Percentiles rank a stretch among this genome's conserved stretches.
These are phyloP conservation scores for Cerastis leucographa DNA, from an alignment of 2,888 invertebrate genomes.

Conservation along the genomic window DNA sequence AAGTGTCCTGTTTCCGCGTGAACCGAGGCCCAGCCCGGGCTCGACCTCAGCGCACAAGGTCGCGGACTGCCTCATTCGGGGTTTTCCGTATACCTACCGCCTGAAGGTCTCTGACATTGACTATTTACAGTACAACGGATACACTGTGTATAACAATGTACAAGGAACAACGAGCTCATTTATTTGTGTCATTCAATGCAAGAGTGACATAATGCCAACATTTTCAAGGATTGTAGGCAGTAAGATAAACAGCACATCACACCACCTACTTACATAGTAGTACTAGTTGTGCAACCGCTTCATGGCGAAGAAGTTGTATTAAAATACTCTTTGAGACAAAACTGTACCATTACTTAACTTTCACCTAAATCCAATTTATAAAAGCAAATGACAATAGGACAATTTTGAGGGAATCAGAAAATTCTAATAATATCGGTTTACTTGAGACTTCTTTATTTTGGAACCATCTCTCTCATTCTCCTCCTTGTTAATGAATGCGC, in stretches of 20 bases:
- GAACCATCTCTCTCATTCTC: background rate
- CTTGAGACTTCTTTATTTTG: constrained; percentile 10
- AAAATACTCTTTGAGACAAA: background rate
- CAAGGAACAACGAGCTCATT: constrained; percentile 68
- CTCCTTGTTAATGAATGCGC: background rate
- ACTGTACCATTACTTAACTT: background rate
- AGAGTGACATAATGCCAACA: constrained; percentile 65
- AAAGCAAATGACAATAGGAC: background rate
- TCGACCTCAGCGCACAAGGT: constrained; percentile 82
- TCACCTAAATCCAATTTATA: background rate
- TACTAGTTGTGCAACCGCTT: background rate
- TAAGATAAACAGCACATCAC: constrained; percentile 48
- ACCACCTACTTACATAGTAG: constrained; percentile 12
- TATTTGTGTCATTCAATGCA: constrained; percentile 64
- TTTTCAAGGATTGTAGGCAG: constrained; percentile 66
- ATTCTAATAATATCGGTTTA: background rate
- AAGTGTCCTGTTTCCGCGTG: constrained; percentile 78
- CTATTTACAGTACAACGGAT: constrained; percentile 77
- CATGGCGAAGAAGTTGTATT: background rate
- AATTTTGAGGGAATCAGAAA: background rate
- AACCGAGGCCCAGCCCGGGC: constrained; percentile 72
- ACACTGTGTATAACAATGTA: constrained; percentile 68
- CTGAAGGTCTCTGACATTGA: constrained; percentile 83
- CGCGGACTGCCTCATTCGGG: constrained; percentile 78
- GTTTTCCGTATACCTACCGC: constrained; percentile 83